Base-by-base conservation (phyloP, 2,797 vertebrate species). In the Poeciliopsis presidionis region DNA sequence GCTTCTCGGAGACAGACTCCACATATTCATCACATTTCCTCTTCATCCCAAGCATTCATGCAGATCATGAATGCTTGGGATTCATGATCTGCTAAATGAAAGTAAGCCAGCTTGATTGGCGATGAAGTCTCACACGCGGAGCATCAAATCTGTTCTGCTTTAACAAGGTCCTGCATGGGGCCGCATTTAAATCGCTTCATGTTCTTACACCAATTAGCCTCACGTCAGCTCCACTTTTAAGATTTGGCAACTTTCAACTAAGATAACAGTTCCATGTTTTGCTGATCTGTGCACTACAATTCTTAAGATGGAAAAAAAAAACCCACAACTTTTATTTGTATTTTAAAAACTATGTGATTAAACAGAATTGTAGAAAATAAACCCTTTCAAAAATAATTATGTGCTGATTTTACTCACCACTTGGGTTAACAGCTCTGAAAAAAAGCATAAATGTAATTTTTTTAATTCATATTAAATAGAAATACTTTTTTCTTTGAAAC, bases 121-220 rank as follows among this genome's bases (percentile, higher is more conserved):
- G n/a, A 28, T 63, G 16, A 20, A 63, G 59, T 59, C 74, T 57
- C 4, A 53, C 73, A 76, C 55, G 47, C 22, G 20, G 57, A 51
- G 70, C 33, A 12, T 25, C 46, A 76, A 57, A 71, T 86, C 73
- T 79, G 77, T 77, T 83, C 82, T 5, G 72, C 59, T 81, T 41
- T 84, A 87, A 86, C 77, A 75, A 74, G 13, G n/a, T n/a, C 30
- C 28, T 28, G 18, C 53, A 65, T 63, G 30, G 30, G 30, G 59
- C 11, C 8, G 28, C 8, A 6, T 63, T 36, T 63, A 63, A 63
- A 63, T 36, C 20, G n/a, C 55, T 2, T 57, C 67, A 46, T 59
- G 51, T 73, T 81, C 65, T 70, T 30, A 59, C 55, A 59, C n/a
- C 55, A 59, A 63, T 33, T 63, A 63, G 59, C 30, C 30, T 36